phyloP scores from a whole-genome alignment of 2,888 invertebrate species.

The Ptilodon capucinus region DNA sequence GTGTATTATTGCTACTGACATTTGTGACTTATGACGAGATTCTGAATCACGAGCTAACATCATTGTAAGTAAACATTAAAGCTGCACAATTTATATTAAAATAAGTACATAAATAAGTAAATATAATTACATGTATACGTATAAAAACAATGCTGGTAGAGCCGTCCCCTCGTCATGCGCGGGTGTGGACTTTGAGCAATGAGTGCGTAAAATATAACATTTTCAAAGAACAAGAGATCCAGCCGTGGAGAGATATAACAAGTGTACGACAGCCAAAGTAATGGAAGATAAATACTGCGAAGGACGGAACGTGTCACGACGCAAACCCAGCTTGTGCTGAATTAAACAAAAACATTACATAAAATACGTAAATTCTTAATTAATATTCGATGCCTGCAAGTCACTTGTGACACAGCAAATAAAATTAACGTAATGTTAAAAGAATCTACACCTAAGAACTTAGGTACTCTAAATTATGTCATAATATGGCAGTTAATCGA shows the following conservation, averaged over 20 bases:
- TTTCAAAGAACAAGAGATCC: slow-evolving; percentile 53
- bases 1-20: slow-evolving; percentile 78
- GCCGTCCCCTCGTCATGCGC: slow-evolving; percentile 53
- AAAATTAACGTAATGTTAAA: slow-evolving; percentile 59
- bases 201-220: slow-evolving; percentile 56
- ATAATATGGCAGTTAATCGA: slow-evolving; percentile 82
- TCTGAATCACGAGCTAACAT: slow-evolving; percentile 82
- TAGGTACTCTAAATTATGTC: slow-evolving; percentile 78
- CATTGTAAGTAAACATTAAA: slow-evolving; percentile 82
- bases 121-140: slow-evolving; percentile 67
- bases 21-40: slow-evolving; percentile 83
- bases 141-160: slow-evolving; percentile 68
- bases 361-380: slow-evolving; percentile 56
- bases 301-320: slow-evolving; percentile 47
- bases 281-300: slow-evolving; percentile 51
- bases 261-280: slow-evolving; percentile 59
- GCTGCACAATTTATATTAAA: slow-evolving; percentile 78
- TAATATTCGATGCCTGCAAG: slow-evolving; percentile 74
- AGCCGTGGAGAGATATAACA: slow-evolving; percentile 71
- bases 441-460: slow-evolving; percentile 70
- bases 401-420: slow-evolving; percentile 66
- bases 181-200: slow-evolving; percentile 75
- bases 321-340: slow-evolving; percentile 47
- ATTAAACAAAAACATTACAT: slow-evolving; percentile 57
- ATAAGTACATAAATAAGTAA: slow-evolving; percentile 80